Evolutionary conservation across 1,140 invertebrate genomes (phyloP).

Genomic region (Dufourea novaeangliae): DNA sequence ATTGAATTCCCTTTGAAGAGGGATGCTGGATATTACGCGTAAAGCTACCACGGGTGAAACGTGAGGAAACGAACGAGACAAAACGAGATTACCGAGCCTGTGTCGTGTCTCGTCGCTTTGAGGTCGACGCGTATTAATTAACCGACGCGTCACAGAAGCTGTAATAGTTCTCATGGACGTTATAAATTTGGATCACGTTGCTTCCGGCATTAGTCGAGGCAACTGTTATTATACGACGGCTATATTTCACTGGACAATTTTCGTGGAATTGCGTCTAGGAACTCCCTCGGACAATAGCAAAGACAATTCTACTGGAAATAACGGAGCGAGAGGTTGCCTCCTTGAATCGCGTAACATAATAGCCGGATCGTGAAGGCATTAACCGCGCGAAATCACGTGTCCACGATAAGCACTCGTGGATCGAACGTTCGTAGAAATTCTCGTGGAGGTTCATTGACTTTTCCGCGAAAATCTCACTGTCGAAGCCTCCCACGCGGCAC

Average conservation of each 20-base stretch:
- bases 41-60: neutral
- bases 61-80: conserved; percentile 4
- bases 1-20: neutral
- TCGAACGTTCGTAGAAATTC: conserved; percentile 40
- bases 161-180: conserved; percentile 28
- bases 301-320: neutral
- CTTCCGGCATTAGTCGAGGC: conserved; percentile 28
- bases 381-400: conserved; percentile 24
- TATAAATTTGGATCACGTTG: conserved; percentile 38
- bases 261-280: no score
- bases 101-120: conserved; percentile 19
- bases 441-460: conserved; percentile 47
- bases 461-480: conserved; percentile 46
- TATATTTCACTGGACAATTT: no score
- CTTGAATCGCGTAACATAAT: conserved; percentile 43
- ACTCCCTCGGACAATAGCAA: neutral
- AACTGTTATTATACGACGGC: no score
- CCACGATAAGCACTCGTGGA: conserved; percentile 47
- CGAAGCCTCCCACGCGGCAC: neutral
- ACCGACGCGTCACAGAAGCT: neutral
- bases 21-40: no score
- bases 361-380: conserved; percentile 15
- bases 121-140: conserved; percentile 45
- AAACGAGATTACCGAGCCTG: neutral
- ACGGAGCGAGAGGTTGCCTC: conserved; percentile 35